Evolutionary conservation across 2,888 invertebrate genomes (phyloP).

Genomic region (Trissoscelio sp.): DNA sequence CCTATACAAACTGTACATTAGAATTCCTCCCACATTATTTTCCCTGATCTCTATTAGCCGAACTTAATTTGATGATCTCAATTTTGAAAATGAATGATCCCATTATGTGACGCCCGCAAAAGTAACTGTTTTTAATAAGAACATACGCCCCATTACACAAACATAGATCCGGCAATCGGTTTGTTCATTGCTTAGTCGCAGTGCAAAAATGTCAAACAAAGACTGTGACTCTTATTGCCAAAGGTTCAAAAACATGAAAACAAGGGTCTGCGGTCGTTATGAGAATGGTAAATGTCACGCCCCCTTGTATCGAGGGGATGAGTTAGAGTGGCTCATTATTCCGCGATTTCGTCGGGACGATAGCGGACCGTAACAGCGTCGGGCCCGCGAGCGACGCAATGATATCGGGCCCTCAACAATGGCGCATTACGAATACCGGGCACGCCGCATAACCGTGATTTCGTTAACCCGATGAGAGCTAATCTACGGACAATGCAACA

Average conservation of each 20-base stretch:
- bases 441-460: constrained; percentile 67
- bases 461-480: constrained; percentile 70
- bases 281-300: constrained; percentile 76
- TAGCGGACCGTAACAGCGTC: constrained; percentile 63
- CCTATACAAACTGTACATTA: background rate
- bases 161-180: background rate
- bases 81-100: constrained; percentile 19
- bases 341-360: constrained; percentile 72
- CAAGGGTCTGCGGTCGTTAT: constrained; percentile 65
- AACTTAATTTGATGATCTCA: background rate
- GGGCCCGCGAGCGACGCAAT: constrained; percentile 57
- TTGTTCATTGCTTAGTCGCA: background rate
- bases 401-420: constrained; percentile 67
- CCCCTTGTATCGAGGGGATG: constrained; percentile 67
- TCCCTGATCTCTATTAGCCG: background rate
- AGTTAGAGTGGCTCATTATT: constrained; percentile 71
- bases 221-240: constrained; percentile 35
- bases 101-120: constrained; percentile 5
- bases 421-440: constrained; percentile 69
- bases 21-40: constrained; percentile 9
- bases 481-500: constrained; percentile 70
- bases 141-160: constrained; percentile 30
- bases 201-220: constrained; percentile 60
- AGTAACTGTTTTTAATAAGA: constrained; percentile 21
- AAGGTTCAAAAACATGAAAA: constrained; percentile 52